Base-by-base conservation (phyloP, 2,113 vertebrate species). In the Grammomys dolichurus region DNA sequence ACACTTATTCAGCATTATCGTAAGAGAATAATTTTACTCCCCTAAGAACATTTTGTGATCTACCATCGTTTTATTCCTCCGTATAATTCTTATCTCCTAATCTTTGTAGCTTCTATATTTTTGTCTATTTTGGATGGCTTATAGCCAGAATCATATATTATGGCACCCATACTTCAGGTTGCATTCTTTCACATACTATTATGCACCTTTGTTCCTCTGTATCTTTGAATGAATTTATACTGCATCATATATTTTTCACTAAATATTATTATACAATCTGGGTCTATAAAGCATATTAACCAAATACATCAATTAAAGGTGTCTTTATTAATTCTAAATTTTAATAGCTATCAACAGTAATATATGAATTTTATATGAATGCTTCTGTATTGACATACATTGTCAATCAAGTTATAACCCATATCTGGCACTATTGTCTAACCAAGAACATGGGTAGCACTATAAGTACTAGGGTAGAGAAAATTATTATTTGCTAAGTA, bases 1-100 rank as follows among this genome's bases (percentile, higher is more conserved):
- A 22, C 28, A 73, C 28, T 9, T 33, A 67, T 56, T 13, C 11
- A 60, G 5, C n/a, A 81, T 17, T 63, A 33, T 26, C 56, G 5
- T 17, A 73, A 40, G 24, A n/a, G 22, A 89, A 46, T 26, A 78
- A 20, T 63, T 89, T 91, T 77, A 48, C 19, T 20, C 40, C 10
- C 22, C n/a, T 85, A 78, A 60, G 76, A 70, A 84, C 7, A 40
- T 1, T 9, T 40, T 58, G 4, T 75, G 58, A 36, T 33, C 46
- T 26, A 6, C 3, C 10, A 31, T n/a, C 56, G 7, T 43, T 46
- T 19, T 3, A 0, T 60, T 3, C 7, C 1, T 65, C 24, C 11
- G 24, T 13, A 11, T 4, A 3, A 24, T 4, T 16, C 26, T 1
- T 54, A 28, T 7, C 7, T 82, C 31, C 7, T 91, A 33, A 58